Conservation (phyloP, 2,797 vertebrate genomes). For the Leontopithecus rosalia region DNA sequence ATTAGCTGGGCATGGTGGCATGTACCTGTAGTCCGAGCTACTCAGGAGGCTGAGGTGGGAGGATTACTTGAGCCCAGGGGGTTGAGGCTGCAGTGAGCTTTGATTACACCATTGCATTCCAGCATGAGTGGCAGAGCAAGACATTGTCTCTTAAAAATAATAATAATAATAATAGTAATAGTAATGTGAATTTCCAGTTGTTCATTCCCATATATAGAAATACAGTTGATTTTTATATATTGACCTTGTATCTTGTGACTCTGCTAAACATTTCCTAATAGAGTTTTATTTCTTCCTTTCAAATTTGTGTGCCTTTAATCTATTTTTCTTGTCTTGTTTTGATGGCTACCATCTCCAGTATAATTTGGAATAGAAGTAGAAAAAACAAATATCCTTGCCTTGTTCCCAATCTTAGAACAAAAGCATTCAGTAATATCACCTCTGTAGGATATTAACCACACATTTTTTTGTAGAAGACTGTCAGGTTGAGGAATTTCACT, state of each 20-base stretch:
- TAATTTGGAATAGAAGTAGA: neutral
- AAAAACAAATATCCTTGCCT: neutral
- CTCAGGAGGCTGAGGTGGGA: too few species aligned
- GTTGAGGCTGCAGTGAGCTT: too few species aligned
- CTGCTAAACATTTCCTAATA: neutral
- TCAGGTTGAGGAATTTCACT: neutral
- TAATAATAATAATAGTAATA: too few species aligned
- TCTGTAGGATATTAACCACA: neutral
- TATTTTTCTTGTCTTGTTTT: neutral
- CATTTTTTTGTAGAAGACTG: neutral
- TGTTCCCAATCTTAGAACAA: neutral
- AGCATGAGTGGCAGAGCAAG: too few species aligned
- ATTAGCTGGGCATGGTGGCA: too few species aligned
- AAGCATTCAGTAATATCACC: neutral
- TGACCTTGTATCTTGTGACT: neutral
- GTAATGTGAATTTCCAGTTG: neutral
- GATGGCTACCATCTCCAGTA: neutral
- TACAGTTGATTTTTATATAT: neutral
- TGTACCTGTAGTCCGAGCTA: too few species aligned
- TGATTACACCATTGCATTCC: too few species aligned
- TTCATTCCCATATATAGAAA: neutral
- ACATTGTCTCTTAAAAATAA: too few species aligned
- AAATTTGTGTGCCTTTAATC: neutral
- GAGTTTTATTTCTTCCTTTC: neutral
- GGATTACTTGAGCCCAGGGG: too few species aligned